Evolutionary conservation across 2,888 invertebrate species (phyloP).

Genomic region (Rhyacophila evoluta): DNA sequence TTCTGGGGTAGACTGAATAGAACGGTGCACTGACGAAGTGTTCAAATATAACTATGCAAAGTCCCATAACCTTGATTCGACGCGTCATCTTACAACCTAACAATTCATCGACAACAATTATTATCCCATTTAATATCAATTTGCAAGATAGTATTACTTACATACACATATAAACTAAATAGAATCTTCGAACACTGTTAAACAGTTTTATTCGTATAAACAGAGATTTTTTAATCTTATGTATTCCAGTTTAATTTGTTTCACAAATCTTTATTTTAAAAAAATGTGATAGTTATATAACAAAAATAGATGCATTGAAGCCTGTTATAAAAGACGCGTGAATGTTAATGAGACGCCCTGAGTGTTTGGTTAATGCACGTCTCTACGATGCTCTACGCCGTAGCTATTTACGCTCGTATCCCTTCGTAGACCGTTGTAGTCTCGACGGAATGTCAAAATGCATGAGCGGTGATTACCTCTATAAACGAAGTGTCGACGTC

Average conservation of each 20-base stretch:
- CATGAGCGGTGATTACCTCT: conserved; percentile 40
- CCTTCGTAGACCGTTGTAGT: background rate
- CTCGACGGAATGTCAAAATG: conserved; percentile 41
- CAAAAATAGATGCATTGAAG: background rate
- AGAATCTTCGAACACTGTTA: too few relatives aligned
- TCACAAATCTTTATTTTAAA: too few relatives aligned
- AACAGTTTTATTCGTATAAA: too few relatives aligned
- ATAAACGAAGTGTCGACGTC: background rate
- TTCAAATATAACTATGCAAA: background rate
- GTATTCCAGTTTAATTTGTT: too few relatives aligned
- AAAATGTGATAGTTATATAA: too few relatives aligned
- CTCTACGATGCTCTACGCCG: conserved; percentile 26
- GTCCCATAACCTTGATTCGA: conserved; percentile 33
- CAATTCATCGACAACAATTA: too few relatives aligned
- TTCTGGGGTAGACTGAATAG: background rate
- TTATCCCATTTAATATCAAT: too few relatives aligned
- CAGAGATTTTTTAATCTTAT: too few relatives aligned
- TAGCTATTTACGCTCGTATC: background rate
- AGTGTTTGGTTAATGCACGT: conserved; percentile 39
- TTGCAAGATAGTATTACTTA: too few relatives aligned
- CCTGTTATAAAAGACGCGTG: conserved; percentile 40
- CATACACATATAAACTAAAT: too few relatives aligned
- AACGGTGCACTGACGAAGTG: background rate
- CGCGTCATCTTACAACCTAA: too few relatives aligned
- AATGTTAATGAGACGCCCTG: conserved; percentile 44